A percentile compares a stretch with the other conserved stretches of the same genome.
These are phyloP conservation scores for Ophion obscuratus DNA, from an alignment of 2,888 invertebrate genomes.

Conservation along the genomic window DNA sequence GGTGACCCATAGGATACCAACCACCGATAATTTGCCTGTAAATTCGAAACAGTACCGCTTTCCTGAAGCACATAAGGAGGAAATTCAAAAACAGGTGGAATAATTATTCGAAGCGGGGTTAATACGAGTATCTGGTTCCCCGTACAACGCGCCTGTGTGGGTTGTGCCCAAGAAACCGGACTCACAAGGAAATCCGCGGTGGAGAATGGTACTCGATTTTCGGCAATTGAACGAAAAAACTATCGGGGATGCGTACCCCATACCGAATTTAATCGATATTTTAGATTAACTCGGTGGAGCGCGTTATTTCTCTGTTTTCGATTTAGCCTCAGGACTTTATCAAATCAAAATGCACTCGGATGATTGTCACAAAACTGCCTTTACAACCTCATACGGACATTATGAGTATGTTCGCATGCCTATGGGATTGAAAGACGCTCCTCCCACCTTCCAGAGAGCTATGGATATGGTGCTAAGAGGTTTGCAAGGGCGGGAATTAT, in stretches of 20 bases:
- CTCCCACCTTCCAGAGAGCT: slow-evolving; percentile 80
- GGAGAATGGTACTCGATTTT: slow-evolving; percentile 43
- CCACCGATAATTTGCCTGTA: slow-evolving; percentile 26
- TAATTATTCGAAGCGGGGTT: slow-evolving; percentile 14
- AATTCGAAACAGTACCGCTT: slow-evolving; percentile 36
- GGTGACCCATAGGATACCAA: slow-evolving; percentile 22
- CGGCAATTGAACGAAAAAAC: slow-evolving; percentile 39
- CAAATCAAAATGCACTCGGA: slow-evolving; percentile 76
- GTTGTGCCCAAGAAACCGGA: slow-evolving; percentile 40
- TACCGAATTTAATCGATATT: slow-evolving; percentile 79
- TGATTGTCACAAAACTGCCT: slow-evolving; percentile 79
- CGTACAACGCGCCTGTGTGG: slow-evolving; percentile 34
- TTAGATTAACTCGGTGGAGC: slow-evolving; percentile 79
- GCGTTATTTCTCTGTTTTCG: slow-evolving; percentile 79
- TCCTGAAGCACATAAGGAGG: slow-evolving; percentile 23
- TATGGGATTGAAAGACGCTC: slow-evolving; percentile 82
- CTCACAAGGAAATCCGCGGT: slow-evolving; percentile 23
- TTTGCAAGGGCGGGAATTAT: slow-evolving; percentile 38
- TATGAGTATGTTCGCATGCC: slow-evolving; percentile 79
- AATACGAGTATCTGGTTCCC: slow-evolving; percentile 15
- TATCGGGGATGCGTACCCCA: slow-evolving; percentile 67
- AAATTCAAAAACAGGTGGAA: slow-evolving; percentile 25
- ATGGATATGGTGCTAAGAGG: slow-evolving; percentile 79
- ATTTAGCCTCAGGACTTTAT: slow-evolving; percentile 80
- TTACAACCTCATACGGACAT: slow-evolving; percentile 76